phyloP scores from a whole-genome alignment of 2,888 invertebrate species.

The Periphyllus acericola region DNA sequence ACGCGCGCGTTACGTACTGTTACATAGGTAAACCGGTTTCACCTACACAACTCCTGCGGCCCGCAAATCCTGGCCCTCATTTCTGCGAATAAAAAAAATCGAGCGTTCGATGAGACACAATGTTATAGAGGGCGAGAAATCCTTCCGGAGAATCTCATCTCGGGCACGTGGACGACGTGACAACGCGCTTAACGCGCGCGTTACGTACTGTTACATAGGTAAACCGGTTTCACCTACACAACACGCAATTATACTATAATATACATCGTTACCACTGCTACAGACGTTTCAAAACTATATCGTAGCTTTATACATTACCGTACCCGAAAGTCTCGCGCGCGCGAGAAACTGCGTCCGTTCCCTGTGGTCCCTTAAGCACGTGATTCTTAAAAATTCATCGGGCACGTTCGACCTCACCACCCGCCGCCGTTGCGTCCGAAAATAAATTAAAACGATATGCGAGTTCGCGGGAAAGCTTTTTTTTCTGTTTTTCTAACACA shows the following conservation, averaged over 20 bases:
- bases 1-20: too few relatives aligned
- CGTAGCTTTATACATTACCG: background rate
- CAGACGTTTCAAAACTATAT: background rate
- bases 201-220: too few relatives aligned
- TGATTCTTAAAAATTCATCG: background rate
- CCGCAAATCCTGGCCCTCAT: constrained; percentile 84
- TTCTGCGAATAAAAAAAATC: constrained; percentile 71
- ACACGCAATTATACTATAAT: background rate
- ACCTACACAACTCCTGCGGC: constrained; percentile 82
- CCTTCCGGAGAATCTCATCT: background rate
- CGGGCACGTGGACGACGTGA: background rate
- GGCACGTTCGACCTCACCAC: background rate
- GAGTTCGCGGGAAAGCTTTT: too few relatives aligned
- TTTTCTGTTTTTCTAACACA: too few relatives aligned
- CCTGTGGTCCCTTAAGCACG: background rate
- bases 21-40: too few relatives aligned
- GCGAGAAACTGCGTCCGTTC: background rate
- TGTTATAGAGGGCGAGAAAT: background rate
- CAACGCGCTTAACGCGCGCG: too few relatives aligned
- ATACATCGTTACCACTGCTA: background rate
- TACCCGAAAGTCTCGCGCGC: background rate
- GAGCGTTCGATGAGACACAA: background rate
- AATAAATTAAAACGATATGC: background rate
- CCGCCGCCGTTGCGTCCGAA: background rate
- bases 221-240: background rate